Base-by-base conservation (phyloP, 2,888 invertebrate genomes). In the Chrysodeixis includens region DNA sequence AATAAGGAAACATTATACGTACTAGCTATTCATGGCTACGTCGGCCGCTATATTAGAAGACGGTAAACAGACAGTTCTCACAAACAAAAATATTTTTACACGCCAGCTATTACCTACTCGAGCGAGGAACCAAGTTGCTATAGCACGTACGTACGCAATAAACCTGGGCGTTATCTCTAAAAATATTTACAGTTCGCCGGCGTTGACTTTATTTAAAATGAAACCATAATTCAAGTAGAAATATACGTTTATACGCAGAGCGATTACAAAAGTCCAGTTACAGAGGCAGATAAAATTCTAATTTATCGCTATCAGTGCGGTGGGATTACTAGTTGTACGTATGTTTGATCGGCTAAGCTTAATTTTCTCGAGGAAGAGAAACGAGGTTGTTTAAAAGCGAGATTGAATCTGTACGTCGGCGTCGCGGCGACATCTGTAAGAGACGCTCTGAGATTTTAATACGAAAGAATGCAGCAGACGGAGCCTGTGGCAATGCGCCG, bases 401-500 rank as follows among this genome's bases (percentile, higher is more conserved):
- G 81, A 87, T 89, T 89, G 86, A 84, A 87, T 88, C 80, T 82
- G 80, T 77, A 72, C 76, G 83, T 84, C 73, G 66, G 71, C 76
- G 83, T 84, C 73, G 66, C 69, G 76, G 73, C 83, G 85, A 86
- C 89, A 88, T 86, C 90, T 89, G 90, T 83, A 79, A 71, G 79
- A 71, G 88, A 88, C 86, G 83, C 78, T 83, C 71, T 78, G 83
- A 85, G 83, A 88, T 89, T 90, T 89, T 89, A 90, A 87, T 91
- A 88, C 88, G 79, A 78, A 81, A 84, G 82, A 82, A 84, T 85
- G 83, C 84, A 83, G 83, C 54, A 72, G 67, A 61, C 69, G 77
- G 54, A 55, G 74, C 80, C 65, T 56, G 62, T 61, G 66, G 79
- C 69, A 46, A 56, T 64, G 32, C 53, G 35, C 51, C 20, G 26